Base-by-base conservation (phyloP, 1,140 invertebrate genomes). In the Wasmannia auropunctata region DNA sequence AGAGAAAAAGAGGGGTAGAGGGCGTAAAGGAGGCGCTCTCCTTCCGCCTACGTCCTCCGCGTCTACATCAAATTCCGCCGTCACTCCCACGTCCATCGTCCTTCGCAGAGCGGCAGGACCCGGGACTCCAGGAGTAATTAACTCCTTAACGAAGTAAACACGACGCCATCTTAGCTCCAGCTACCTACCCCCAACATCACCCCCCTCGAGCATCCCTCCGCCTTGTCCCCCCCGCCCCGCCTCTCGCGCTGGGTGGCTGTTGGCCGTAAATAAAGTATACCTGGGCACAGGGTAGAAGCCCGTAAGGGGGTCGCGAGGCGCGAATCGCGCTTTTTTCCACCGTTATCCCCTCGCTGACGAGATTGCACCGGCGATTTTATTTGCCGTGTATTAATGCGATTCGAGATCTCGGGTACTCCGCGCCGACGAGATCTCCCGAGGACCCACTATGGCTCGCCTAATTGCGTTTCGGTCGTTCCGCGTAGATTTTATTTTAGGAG, bases 71-170 rank as follows among this genome's bases (percentile, higher is more conserved):
- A 90, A 91, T 91, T 91, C 88, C 89, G 86, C 51, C 86, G 80
- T 90, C 88, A 91, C 90, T 91, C 88, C 90, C 90, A 88, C 91
- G 91, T 92, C 91, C 91, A 90, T 92, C 93, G 90, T 91, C 91
- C 91, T 92, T 89, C 91, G 83, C 83, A 76, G 87, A 85, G 86
- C 87, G 86, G 90, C 87, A 91, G 90, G 90, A 92, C 89, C 90
- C 89, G 86, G 90, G 90, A 94, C 94, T 94, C 91, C 87, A 90
- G 91, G 91, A 94, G 94, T 95, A 95, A 95, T 95, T 95, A 95
- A 95, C 94, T 94, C 92, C 93, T 94, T 95, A 95, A 95, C 94
- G 94, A 95, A 95, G 94, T 95, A 95, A 95, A 93, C 91, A 93
- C 92, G 94, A 92, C 94, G 94, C 94, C 94, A 95, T 95, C 94